Percentiles rank a stretch among this genome's conserved stretches.
phyloP scores from a whole-genome alignment of 1,140 invertebrate species.

The Maniola jurtina region DNA sequence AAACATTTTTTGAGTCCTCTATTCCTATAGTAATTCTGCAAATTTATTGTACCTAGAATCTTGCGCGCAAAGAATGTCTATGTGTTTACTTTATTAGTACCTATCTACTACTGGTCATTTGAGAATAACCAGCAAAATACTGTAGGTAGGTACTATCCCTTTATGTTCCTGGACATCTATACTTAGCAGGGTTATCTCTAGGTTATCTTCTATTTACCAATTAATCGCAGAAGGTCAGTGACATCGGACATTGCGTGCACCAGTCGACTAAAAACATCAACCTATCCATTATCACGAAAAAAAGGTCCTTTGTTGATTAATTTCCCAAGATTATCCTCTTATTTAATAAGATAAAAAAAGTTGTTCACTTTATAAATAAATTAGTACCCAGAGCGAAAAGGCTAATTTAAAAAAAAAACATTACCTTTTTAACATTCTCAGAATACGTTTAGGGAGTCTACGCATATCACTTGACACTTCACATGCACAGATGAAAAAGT shows the following conservation, averaged over 20 bases:
- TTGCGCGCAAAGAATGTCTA: no score
- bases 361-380: no score
- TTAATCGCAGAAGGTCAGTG: conserved; percentile 15
- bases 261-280: conserved; percentile 1
- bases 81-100: no score
- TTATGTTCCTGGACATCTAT: not conserved
- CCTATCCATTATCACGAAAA: not conserved
- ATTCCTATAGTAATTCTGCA: no score
- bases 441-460: conserved; percentile 21
- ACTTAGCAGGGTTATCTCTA: conserved; percentile 1
- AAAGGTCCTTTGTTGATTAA: not conserved
- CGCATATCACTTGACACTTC: conserved; percentile 36
- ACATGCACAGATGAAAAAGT: conserved; percentile 19
- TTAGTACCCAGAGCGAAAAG: no score
- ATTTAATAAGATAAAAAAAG: no score
- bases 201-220: conserved; percentile 6
- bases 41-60: no score
- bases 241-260: conserved; percentile 14
- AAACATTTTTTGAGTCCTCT: no score
- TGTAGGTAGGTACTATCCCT: not conserved
- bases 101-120: not conserved
- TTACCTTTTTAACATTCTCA: conserved; percentile 58
- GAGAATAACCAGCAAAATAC: not conserved
- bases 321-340: not conserved
- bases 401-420: conserved; percentile 1